Evolutionary conservation across 1,140 invertebrate genomes (phyloP).

Genomic region (Melanaphis sacchari): DNA sequence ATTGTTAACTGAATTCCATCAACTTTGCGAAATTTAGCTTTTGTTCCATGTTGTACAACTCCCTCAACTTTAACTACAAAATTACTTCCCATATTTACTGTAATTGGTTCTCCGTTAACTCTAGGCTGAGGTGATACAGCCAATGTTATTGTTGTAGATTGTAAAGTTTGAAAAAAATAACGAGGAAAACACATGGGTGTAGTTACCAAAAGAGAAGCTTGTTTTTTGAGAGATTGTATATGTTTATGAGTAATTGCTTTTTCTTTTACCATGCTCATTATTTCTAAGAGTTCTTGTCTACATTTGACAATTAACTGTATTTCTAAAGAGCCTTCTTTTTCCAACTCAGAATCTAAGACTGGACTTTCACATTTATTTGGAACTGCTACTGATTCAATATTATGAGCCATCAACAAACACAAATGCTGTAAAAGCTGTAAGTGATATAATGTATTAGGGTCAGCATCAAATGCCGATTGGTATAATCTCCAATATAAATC

Average conservation of each 20-base stretch:
- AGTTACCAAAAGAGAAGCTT: constrained; percentile 72
- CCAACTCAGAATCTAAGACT: constrained; percentile 65
- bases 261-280: constrained; percentile 63
- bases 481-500: constrained; percentile 84
- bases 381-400: constrained; percentile 73
- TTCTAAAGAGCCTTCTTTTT: constrained; percentile 65
- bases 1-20: constrained; percentile 64
- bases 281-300: constrained; percentile 66
- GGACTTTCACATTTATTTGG: constrained; percentile 66
- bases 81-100: constrained; percentile 77
- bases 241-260: constrained; percentile 63
- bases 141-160: constrained; percentile 72
- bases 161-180: constrained; percentile 88
- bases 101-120: constrained; percentile 77
- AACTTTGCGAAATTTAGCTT: constrained; percentile 73
- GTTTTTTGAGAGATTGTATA: constrained; percentile 73
- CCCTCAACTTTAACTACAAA: constrained; percentile 87
- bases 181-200: constrained; percentile 78
- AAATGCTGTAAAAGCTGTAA: constrained; percentile 80
- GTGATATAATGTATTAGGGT: constrained; percentile 82
- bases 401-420: constrained; percentile 76
- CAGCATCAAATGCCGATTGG: constrained; percentile 92
- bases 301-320: constrained; percentile 67
- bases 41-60: constrained; percentile 77
- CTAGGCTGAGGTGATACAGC: constrained; percentile 85